Evolutionary conservation across 92 coral and sea anemone genomes (phyloP).

Genomic region (Palythoa heliodiscus): DNA sequence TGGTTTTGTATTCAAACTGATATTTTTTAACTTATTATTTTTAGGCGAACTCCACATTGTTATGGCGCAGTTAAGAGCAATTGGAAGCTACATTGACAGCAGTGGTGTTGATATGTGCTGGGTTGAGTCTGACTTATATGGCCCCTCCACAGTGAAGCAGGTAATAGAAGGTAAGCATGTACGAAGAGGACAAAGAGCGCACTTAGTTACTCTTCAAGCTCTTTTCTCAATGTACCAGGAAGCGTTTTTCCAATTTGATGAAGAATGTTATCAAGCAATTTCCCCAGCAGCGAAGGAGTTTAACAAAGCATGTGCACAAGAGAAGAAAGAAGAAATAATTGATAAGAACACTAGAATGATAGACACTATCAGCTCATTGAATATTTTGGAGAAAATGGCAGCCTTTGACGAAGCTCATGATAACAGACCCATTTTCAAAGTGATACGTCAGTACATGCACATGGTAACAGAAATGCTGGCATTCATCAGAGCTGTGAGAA

Average conservation of each 20-base stretch:
- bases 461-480: conserved; percentile 66
- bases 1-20: too few species aligned
- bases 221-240: conserved; percentile 46
- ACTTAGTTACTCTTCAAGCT: conserved; percentile 49
- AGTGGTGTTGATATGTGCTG: conserved; percentile 66
- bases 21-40: too few species aligned
- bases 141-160: conserved; percentile 66
- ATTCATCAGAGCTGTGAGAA: not conserved
- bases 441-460: conserved; percentile 49
- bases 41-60: conserved; percentile 60
- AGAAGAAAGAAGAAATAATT: too few species aligned
- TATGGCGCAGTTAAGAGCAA: conserved; percentile 54
- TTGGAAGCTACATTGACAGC: conserved; percentile 40
- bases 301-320: too few species aligned
- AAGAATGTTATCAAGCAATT: not conserved
- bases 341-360: too few species aligned
- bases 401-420: conserved; percentile 23
- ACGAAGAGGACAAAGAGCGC: conserved; percentile 54
- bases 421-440: conserved; percentile 16
- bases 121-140: conserved; percentile 60
- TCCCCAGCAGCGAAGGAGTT: not conserved
- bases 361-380: too few species aligned
- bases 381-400: not conserved
- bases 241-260: conserved; percentile 47
- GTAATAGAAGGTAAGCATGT: conserved; percentile 60